Conservation (phyloP, 2,797 vertebrate genomes). For the Arvicola amphibius region DNA sequence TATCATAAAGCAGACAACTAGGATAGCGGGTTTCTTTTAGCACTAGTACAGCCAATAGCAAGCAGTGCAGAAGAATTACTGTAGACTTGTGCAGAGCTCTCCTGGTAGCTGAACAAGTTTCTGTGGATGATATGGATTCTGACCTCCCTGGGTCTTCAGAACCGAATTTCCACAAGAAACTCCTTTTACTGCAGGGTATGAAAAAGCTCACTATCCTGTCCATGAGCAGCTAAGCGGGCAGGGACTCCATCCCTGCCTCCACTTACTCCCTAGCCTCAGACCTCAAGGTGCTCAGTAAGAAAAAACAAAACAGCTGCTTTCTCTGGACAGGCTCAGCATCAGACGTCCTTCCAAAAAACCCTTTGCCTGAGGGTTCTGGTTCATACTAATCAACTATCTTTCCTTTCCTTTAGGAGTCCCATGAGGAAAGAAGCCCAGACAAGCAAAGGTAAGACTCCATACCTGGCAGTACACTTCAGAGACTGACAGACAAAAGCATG, state of each 20-base stretch:
- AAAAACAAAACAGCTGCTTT: conserved; percentile 4
- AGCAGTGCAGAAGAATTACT: background rate
- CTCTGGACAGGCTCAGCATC: background rate
- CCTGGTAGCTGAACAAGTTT: background rate
- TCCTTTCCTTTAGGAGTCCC: background rate
- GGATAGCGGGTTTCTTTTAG: background rate
- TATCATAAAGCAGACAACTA: background rate
- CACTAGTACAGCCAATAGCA: background rate
- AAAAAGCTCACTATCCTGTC: background rate
- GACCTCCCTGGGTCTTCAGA: background rate
- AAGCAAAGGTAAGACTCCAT: background rate
- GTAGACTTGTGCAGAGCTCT: background rate
- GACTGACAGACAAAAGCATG: background rate
- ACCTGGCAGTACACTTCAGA: background rate
- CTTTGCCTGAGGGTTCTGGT: background rate
- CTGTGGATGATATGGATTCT: background rate
- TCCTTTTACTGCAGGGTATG: background rate
- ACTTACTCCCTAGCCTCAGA: background rate
- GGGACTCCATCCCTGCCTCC: background rate
- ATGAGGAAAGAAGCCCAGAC: background rate
- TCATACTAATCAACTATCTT: background rate
- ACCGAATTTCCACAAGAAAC: background rate
- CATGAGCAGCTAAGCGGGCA: background rate
- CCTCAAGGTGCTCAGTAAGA: background rate
- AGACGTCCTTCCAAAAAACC: background rate